A percentile compares a stretch with the other conserved stretches of the same genome.
Evolutionary conservation across 2,113 vertebrate species (phyloP).

Genomic region (Phaetusa simplex): DNA sequence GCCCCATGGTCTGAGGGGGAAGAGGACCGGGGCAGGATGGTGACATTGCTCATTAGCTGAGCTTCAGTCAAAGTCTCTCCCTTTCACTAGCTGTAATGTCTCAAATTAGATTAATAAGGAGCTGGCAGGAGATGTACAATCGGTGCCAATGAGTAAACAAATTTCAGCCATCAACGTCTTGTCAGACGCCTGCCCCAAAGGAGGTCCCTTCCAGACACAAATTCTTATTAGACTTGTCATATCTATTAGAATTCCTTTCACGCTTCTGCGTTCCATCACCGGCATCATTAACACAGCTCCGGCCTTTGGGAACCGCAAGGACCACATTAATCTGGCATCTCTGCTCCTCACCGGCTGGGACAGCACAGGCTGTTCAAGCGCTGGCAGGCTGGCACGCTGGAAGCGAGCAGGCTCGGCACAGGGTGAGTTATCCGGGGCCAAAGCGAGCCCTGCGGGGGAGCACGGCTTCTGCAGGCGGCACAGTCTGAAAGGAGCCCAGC

Average conservation of each 20-base stretch:
- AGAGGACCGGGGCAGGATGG: neutral
- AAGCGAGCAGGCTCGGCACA: neutral
- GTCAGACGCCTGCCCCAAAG: constrained; percentile 82
- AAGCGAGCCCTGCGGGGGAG: neutral
- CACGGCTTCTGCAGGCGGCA: neutral
- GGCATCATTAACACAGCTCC: constrained; percentile 78
- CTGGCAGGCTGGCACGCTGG: neutral
- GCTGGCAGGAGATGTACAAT: constrained; percentile 71
- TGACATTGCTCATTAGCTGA: constrained; percentile 61
- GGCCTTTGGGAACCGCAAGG: constrained; percentile 72
- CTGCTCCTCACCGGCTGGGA: constrained; percentile 23
- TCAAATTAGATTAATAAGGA: constrained; percentile 83
- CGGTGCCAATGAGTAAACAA: constrained; percentile 80
- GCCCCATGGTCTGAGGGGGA: neutral
- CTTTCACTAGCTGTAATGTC: constrained; percentile 56
- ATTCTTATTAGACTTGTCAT: constrained; percentile 98
- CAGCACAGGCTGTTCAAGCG: neutral
- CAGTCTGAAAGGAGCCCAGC: neutral
- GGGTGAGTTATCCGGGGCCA: neutral
- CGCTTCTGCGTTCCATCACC: constrained; percentile 88
- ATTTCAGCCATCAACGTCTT: constrained; percentile 80
- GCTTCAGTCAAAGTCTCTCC: constrained; percentile 53
- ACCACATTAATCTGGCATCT: constrained; percentile 55
- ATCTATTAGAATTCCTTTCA: constrained; percentile 97
- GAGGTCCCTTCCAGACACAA: constrained; percentile 86